Percentiles rank a stretch among this genome's conserved stretches.
phyloP scores from a whole-genome alignment of 2,113 vertebrate genomes.

The Calyptommatus sinebrachiatus region DNA sequence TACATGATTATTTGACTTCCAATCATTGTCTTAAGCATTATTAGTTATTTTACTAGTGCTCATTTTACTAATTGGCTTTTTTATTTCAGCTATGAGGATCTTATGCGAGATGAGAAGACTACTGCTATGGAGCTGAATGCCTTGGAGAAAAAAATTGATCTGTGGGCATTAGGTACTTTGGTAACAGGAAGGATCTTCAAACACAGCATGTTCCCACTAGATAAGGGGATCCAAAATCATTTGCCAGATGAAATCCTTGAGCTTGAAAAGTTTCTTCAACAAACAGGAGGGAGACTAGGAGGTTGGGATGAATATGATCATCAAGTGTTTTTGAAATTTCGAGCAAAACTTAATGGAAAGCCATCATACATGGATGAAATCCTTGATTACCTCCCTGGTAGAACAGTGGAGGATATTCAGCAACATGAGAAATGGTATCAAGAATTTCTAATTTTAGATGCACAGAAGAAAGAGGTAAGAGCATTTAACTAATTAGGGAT shows the following conservation, averaged over 20 bases:
- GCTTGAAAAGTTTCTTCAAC: conserved; percentile 85
- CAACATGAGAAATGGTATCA: conserved; percentile 86
- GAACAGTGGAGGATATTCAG: conserved; percentile 78
- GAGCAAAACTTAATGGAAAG: conserved; percentile 81
- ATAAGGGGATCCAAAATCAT: conserved; percentile 55
- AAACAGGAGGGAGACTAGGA: conserved; percentile 80
- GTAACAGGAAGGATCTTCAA: conserved; percentile 54
- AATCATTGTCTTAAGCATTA: background rate
- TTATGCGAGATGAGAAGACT: conserved; percentile 84
- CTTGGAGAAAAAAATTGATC: conserved; percentile 85
- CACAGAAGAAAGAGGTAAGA: conserved; percentile 88
- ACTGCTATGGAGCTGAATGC: conserved; percentile 77
- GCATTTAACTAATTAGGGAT: conserved; percentile 1
- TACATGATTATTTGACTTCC: background rate
- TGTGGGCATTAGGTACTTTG: conserved; percentile 70
- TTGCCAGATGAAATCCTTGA: conserved; percentile 79
- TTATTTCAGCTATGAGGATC: conserved; percentile 80
- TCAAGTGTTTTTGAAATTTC: conserved; percentile 80
- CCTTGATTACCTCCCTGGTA: conserved; percentile 77
- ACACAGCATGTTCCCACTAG: conserved; percentile 57
- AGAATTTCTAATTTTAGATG: conserved; percentile 80
- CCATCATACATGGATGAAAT: conserved; percentile 76
- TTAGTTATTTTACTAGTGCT: background rate
- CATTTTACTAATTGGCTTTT: background rate
- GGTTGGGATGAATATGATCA: conserved; percentile 92